phyloP scores from a whole-genome alignment of 2,113 vertebrate genomes.

The Atlantisia rogersi region DNA sequence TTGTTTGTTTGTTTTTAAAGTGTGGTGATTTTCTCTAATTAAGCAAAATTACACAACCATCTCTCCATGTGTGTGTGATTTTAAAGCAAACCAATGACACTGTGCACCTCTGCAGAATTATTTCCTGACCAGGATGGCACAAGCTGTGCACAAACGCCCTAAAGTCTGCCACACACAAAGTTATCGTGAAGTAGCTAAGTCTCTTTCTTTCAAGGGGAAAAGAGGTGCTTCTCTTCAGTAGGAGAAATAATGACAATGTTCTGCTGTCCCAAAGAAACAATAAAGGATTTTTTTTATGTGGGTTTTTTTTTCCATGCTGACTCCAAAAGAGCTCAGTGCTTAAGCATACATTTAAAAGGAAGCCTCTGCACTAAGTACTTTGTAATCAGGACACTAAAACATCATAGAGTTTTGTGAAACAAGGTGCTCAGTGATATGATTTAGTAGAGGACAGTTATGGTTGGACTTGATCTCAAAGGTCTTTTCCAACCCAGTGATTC shows the following conservation, averaged over 20 bases:
- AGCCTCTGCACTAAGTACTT: neutral
- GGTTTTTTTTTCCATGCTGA: neutral
- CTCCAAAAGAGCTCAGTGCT: neutral
- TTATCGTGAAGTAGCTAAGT: neutral
- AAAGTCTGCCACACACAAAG: accelerated
- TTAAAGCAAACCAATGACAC: neutral
- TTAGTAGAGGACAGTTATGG: too few relatives aligned
- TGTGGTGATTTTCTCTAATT: neutral
- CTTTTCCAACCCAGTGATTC: neutral
- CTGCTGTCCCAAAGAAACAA: neutral
- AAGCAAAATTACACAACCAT: neutral
- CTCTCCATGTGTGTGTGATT: neutral
- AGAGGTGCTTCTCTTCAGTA: neutral
- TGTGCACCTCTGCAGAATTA: neutral
- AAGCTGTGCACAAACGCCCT: neutral
- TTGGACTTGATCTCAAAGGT: too few relatives aligned
- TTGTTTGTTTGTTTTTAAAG: neutral
- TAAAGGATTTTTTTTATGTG: neutral
- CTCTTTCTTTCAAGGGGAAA: neutral
- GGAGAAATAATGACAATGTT: neutral
- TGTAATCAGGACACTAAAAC: neutral
- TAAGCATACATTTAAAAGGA: neutral
- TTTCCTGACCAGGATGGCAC: neutral
- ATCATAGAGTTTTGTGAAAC: neutral
- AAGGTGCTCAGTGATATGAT: too few relatives aligned